Evolutionary conservation across 1,140 invertebrate species (phyloP).

Genomic region (Eumaeus atala): DNA sequence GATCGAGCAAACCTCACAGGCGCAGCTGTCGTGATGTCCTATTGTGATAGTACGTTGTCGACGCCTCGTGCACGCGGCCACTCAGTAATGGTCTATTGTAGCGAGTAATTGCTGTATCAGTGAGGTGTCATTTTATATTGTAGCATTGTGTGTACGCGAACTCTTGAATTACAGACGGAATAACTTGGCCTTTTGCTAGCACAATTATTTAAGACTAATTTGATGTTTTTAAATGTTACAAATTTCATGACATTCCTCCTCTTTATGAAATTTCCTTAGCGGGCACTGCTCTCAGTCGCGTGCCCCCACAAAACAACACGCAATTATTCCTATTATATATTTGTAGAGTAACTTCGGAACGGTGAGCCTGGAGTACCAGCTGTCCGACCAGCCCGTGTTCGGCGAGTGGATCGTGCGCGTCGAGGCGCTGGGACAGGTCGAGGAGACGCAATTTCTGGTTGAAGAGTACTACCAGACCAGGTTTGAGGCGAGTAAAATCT

Average conservation of each 20-base stretch:
- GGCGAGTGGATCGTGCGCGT: slow-evolving; percentile 94
- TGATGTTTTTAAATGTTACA: too few relatives aligned
- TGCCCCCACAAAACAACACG: too few relatives aligned
- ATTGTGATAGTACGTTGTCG: slow-evolving; percentile 2
- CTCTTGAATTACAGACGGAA: too few relatives aligned
- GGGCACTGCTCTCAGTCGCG: slow-evolving; percentile 14
- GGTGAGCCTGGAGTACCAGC: slow-evolving; percentile 90
- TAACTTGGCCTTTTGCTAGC: too few relatives aligned
- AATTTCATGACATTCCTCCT: too few relatives aligned
- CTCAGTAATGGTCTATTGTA: background rate
- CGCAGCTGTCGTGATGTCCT: background rate
- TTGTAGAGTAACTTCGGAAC: slow-evolving; percentile 89
- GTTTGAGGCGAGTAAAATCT: slow-evolving; percentile 78
- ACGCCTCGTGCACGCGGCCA: too few relatives aligned
- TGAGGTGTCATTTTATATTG: background rate
- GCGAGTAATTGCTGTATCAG: background rate
- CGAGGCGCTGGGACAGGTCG: slow-evolving; percentile 89
- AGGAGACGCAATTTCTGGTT: slow-evolving; percentile 89
- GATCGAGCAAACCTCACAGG: background rate
- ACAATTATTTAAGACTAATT: too few relatives aligned
- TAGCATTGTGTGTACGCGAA: background rate
- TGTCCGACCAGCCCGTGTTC: slow-evolving; percentile 93
- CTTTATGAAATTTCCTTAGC: too few relatives aligned
- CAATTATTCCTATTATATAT: slow-evolving; percentile 1
- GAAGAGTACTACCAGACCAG: slow-evolving; percentile 96